Base-by-base conservation (phyloP, 1,140 invertebrate species). In the Palaemon carinicauda region DNA sequence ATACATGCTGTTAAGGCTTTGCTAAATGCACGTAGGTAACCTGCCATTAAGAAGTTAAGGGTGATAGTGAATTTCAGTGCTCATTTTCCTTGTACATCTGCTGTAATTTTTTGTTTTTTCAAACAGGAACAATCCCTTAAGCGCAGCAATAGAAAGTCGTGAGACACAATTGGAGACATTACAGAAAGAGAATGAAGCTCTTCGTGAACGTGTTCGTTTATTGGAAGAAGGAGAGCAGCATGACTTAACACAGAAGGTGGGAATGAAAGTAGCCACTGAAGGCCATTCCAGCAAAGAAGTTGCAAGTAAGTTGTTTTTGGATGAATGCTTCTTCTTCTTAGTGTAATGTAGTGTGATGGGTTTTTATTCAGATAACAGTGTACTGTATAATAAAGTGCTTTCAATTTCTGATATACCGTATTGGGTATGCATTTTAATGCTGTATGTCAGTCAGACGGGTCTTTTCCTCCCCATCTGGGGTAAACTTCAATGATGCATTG, bases 101-200 rank as follows among this genome's bases (percentile, higher is more conserved):
- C 17, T 33, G 24, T 21, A n/a, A 41, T 27, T 69, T 12, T 74
- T 41, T 71, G 12, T 27, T 69, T 12, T 74, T 41, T 71, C 24
- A 1, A 95, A 71, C 94, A 96, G 92, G 91, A 69, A 94, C 95
- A 97, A 98, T 92, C 97, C 97, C 0, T 93, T 95, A 1, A 92
- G 94, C 0, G 92, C 94, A 77, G 95, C 95, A 0, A 93, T 94
- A 87, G 92, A 94, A 89, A 92, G 94, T 81, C 92, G 94, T 7
- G 93, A 94, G 89, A 92, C 94, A 78, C 94, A 96, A 88, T 92
- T 96, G 24, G 93, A 94, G 87, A 94, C 94, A 51, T 90, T 96
- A 10, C 92, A 94, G 88, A 94, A 94, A 73, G 96, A 97, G 92
- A 94, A 96, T 89, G 93, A 93, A 73, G 91, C 92, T 77, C 92